Evolutionary conservation across 2,888 invertebrate genomes (phyloP).

Genomic region (Melikaiella ostensackeni): DNA sequence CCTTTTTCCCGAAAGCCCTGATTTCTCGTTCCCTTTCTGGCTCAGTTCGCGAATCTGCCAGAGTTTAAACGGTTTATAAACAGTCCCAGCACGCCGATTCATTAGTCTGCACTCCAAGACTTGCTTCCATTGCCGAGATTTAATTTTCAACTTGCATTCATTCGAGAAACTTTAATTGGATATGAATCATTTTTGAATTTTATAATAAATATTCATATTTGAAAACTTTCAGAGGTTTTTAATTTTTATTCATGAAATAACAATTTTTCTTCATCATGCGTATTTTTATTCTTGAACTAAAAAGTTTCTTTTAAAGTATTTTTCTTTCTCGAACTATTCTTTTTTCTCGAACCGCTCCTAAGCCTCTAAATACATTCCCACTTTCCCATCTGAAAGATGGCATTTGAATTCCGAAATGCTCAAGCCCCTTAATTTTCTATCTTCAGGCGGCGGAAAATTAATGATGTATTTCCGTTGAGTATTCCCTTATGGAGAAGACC

Average conservation of each 20-base stretch:
- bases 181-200: not conserved
- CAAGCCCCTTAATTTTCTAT: conserved; percentile 30
- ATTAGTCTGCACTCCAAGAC: conserved; percentile 58
- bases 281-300: not conserved
- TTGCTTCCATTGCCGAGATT: conserved; percentile 47
- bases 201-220: too few species aligned
- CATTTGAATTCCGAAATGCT: conserved; percentile 20
- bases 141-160: conserved; percentile 31
- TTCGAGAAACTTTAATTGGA: not conserved
- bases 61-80: conserved; percentile 71
- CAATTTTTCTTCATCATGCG: not conserved
- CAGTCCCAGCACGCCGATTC: conserved; percentile 66
- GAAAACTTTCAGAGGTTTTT: too few species aligned
- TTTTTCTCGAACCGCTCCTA: not conserved
- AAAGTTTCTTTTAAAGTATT: not conserved
- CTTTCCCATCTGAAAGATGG: conserved; percentile 21
- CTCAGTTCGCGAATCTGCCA: conserved; percentile 62
- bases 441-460: conserved; percentile 29
- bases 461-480: conserved; percentile 38
- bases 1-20: conserved; percentile 53
- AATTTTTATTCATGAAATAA: too few species aligned
- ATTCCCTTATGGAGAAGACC: conserved; percentile 13
- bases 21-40: conserved; percentile 59
- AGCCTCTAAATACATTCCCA: not conserved
- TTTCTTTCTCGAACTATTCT: not conserved